Conservation (phyloP, 1,140 invertebrate genomes). For the Drosophila subpulchrella region DNA sequence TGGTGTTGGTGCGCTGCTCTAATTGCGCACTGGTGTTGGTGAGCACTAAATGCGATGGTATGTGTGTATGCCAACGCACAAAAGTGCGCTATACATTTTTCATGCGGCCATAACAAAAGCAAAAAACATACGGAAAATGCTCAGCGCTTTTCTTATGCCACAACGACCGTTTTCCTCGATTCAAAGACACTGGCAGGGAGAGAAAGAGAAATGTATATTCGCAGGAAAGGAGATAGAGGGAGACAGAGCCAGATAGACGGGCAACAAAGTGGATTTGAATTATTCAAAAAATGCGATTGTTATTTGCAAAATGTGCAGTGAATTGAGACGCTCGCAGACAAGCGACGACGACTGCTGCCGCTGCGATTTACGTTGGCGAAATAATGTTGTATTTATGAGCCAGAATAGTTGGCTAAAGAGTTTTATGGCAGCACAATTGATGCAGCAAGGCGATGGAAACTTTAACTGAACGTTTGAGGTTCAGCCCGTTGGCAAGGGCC, state of each 20-base stretch:
- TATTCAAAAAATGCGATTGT: constrained; percentile 83
- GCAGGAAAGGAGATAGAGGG: constrained; percentile 4
- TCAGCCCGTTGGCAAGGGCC: neutral
- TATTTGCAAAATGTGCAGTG: constrained; percentile 82
- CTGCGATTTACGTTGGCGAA: constrained; percentile 75
- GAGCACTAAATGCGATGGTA: neutral
- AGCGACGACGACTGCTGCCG: constrained; percentile 59
- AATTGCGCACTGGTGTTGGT: constrained; percentile 53
- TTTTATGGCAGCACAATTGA: constrained; percentile 43
- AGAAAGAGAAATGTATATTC: neutral
- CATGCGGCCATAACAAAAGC: constrained; percentile 60
- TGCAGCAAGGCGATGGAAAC: constrained; percentile 33
- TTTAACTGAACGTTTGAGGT: constrained; percentile 30
- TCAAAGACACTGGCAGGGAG: constrained; percentile 19
- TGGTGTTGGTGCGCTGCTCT: constrained; percentile 49
- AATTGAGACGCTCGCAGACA: constrained; percentile 76
- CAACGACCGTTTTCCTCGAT: constrained; percentile 55
- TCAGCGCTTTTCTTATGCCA: constrained; percentile 62
- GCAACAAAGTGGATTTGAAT: constrained; percentile 82
- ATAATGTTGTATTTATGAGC: constrained; percentile 81
- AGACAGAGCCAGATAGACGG: constrained; percentile 25
- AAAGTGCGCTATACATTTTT: constrained; percentile 80
- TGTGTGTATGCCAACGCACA: constrained; percentile 54
- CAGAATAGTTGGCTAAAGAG: constrained; percentile 62
- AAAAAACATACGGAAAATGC: constrained; percentile 65